These are phyloP conservation scores for Acanthurus leucopareius DNA, from an alignment of 2,797 vertebrate genomes.

Conservation along the genomic window DNA sequence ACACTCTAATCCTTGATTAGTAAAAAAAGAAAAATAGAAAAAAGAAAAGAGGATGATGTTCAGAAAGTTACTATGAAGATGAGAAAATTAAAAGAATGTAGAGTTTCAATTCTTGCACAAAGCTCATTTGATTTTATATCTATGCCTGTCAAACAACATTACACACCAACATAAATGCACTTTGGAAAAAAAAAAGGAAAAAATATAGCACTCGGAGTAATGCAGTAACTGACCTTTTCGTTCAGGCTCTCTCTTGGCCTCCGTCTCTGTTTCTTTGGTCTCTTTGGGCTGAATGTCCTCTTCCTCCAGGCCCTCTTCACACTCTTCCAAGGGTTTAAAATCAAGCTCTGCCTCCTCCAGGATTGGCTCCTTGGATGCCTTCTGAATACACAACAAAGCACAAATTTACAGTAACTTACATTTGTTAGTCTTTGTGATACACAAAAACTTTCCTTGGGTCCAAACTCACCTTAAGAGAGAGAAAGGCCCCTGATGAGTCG, in stretches of 20 bases:
- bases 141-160: not conserved
- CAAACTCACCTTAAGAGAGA: constrained; percentile 92
- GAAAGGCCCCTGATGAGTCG: constrained; percentile 97
- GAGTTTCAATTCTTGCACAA: not conserved
- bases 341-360: constrained; percentile 98
- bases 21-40: too few relatives aligned
- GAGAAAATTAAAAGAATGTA: not conserved
- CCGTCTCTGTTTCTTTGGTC: constrained; percentile 91
- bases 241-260: constrained; percentile 84
- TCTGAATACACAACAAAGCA: constrained; percentile 79
- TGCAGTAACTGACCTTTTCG: constrained; percentile 73
- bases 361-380: constrained; percentile 96
- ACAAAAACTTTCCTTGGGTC: not conserved
- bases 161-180: not conserved
- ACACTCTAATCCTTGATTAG: not conserved
- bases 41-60: not conserved
- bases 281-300: constrained; percentile 90
- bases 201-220: not conserved
- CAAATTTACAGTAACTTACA: not conserved
- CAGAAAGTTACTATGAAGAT: too few relatives aligned
- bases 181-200: too few relatives aligned
- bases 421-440: not conserved
- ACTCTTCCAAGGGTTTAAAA: constrained; percentile 93
- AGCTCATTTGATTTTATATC: not conserved
- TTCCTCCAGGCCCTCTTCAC: constrained; percentile 89